These are phyloP conservation scores for Lottia gigantea DNA, from an alignment of 2,888 invertebrate species.

Conservation along the genomic window DNA sequence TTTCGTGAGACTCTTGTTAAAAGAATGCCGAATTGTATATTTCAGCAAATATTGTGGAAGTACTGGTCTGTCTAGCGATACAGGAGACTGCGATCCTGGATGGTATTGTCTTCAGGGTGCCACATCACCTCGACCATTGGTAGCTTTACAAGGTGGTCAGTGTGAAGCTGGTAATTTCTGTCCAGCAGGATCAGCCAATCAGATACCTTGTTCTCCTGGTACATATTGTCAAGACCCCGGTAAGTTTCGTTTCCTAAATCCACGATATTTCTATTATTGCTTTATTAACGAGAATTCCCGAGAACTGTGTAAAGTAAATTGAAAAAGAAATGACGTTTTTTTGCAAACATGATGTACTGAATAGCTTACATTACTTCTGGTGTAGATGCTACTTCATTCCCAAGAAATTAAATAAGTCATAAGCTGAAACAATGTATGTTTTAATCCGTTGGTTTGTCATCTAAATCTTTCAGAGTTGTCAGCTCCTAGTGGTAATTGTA, in stretches of 20 bases:
- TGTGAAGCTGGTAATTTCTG: slow-evolving; percentile 57
- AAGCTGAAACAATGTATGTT: no score
- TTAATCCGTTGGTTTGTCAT: no score
- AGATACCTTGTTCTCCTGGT: slow-evolving; percentile 58
- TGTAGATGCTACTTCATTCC: no score
- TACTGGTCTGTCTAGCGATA: slow-evolving; percentile 53
- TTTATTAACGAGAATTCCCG: no score
- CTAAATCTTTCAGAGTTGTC: slow-evolving; percentile 38
- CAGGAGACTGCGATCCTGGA: slow-evolving; percentile 60
- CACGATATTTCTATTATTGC: neutral
- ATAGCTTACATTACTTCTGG: no score
- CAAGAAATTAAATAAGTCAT: no score
- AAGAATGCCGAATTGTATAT: neutral
- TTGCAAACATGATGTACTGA: no score
- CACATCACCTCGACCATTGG: slow-evolving; percentile 43
- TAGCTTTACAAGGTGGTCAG: slow-evolving; percentile 44
- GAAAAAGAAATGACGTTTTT: no score
- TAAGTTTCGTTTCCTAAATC: slow-evolving; percentile 24
- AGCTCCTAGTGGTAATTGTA: slow-evolving; percentile 55
- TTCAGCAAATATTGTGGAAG: slow-evolving; percentile 60
- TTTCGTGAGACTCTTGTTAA: no score
- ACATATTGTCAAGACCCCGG: slow-evolving; percentile 58
- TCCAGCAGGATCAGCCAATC: slow-evolving; percentile 48
- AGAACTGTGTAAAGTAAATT: no score
- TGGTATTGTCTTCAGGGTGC: slow-evolving; percentile 61